Percentiles rank a stretch among this genome's conserved stretches.
phyloP scores from a whole-genome alignment of 2,888 invertebrate genomes.

The Cryptocephalus primarius region DNA sequence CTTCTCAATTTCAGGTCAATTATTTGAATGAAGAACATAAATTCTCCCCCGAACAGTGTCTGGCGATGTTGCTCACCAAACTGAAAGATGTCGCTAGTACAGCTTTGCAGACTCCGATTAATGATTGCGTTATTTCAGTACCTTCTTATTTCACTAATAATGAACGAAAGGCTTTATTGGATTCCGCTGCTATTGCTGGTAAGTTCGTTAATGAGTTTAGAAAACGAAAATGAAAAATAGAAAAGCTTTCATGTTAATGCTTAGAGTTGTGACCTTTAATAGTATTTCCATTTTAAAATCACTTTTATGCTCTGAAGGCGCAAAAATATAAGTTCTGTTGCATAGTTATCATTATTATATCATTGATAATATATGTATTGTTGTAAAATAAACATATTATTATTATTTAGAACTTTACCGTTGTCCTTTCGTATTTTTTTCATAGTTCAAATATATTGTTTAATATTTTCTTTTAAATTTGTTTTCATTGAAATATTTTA shows the following conservation, averaged over 20 bases:
- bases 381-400: no score
- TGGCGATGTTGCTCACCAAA: constrained; percentile 95
- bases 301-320: no score
- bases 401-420: no score
- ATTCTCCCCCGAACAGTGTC: constrained; percentile 88
- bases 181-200: constrained; percentile 86
- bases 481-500: no score
- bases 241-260: background rate
- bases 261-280: no score
- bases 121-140: constrained; percentile 88
- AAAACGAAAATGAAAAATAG: background rate
- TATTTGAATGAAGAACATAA: constrained; percentile 79
- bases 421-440: no score
- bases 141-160: constrained; percentile 93
- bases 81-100: constrained; percentile 82
- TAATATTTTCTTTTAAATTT: no score
- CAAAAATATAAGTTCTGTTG: no score
- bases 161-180: constrained; percentile 82
- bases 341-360: no score
- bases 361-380: no score
- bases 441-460: no score
- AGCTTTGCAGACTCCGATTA: constrained; percentile 81
- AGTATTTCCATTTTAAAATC: no score
- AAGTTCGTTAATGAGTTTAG: constrained; percentile 23
- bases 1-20: constrained; percentile 44